Evolutionary conservation across 2,888 invertebrate genomes (phyloP).

Genomic region (Parapristionchus giblindavisi): DNA sequence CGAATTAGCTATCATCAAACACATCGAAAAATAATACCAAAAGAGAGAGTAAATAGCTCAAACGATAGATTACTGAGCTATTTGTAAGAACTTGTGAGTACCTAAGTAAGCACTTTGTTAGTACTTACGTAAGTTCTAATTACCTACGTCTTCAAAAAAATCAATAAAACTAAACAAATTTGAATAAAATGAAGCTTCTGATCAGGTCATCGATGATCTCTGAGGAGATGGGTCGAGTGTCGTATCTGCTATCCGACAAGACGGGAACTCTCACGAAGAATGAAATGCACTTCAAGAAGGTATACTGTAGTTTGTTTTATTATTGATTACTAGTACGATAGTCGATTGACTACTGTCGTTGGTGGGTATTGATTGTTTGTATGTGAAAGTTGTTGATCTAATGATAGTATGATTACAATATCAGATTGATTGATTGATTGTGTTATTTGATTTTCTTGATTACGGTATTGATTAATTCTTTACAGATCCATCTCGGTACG

Average conservation of each 20-base stretch:
- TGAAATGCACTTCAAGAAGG: slow-evolving; percentile 81
- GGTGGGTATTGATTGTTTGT: too few species aligned
- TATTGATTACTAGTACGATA: background rate
- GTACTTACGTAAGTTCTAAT: too few species aligned
- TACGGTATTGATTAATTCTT: too few species aligned
- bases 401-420: too few species aligned
- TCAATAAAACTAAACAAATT: background rate
- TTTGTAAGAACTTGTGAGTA: too few species aligned
- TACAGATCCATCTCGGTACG: slow-evolving; percentile 85
- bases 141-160: too few species aligned
- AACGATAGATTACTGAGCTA: too few species aligned
- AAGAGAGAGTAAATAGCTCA: too few species aligned
- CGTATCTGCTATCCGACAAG: slow-evolving; percentile 95
- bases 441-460: background rate
- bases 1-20: background rate
- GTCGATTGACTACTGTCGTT: background rate
- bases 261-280: slow-evolving; percentile 98
- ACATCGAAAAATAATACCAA: too few species aligned
- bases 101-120: too few species aligned
- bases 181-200: background rate
- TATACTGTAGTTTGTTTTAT: too few species aligned
- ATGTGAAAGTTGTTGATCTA: background rate
- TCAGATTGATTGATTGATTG: background rate
- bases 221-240: slow-evolving; percentile 92
- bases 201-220: slow-evolving; percentile 96